These are phyloP conservation scores for Ophraella communa DNA, from an alignment of 2,888 invertebrate species.

Conservation along the genomic window DNA sequence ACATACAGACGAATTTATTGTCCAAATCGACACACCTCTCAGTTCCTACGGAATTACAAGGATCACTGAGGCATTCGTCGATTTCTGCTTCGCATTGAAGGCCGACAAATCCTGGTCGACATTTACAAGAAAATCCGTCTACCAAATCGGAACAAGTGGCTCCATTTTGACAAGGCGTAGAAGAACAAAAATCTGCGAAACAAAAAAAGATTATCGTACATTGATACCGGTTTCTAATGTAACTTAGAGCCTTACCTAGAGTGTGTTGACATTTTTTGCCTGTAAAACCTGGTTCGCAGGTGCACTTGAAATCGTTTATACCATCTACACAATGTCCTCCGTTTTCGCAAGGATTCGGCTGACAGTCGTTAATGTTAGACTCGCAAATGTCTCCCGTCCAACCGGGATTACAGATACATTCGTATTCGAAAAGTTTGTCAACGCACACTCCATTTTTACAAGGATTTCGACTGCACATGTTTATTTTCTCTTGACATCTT, in stretches of 20 bases:
- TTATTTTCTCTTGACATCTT: slow-evolving; percentile 93
- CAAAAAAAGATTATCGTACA: not conserved
- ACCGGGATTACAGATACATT: slow-evolving; percentile 91
- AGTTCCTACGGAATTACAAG: slow-evolving; percentile 89
- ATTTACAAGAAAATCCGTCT: slow-evolving; percentile 91
- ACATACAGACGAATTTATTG: slow-evolving; percentile 86
- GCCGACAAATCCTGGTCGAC: slow-evolving; percentile 90
- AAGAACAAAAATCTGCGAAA: slow-evolving; percentile 79
- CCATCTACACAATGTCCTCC: slow-evolving; percentile 90
- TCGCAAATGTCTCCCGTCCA: slow-evolving; percentile 90
- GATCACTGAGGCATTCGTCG: slow-evolving; percentile 90
- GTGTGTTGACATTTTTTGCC: slow-evolving; percentile 89
- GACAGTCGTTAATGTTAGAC: slow-evolving; percentile 90
- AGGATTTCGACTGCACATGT: slow-evolving; percentile 87
- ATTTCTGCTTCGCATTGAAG: slow-evolving; percentile 93
- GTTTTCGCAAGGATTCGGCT: slow-evolving; percentile 87
- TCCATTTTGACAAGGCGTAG: slow-evolving; percentile 90
- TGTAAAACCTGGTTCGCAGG: slow-evolving; percentile 92
- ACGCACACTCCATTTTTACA: slow-evolving; percentile 94
- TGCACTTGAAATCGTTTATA: slow-evolving; percentile 83
- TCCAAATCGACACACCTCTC: slow-evolving; percentile 89
- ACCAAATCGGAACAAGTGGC: slow-evolving; percentile 86
- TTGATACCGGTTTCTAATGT: not conserved
- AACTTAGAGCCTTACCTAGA: slow-evolving; percentile 15
- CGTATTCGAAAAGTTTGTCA: slow-evolving; percentile 84